Evolutionary conservation across 2,888 invertebrate species (phyloP).

Genomic region (Melangyna quadrimaculata): DNA sequence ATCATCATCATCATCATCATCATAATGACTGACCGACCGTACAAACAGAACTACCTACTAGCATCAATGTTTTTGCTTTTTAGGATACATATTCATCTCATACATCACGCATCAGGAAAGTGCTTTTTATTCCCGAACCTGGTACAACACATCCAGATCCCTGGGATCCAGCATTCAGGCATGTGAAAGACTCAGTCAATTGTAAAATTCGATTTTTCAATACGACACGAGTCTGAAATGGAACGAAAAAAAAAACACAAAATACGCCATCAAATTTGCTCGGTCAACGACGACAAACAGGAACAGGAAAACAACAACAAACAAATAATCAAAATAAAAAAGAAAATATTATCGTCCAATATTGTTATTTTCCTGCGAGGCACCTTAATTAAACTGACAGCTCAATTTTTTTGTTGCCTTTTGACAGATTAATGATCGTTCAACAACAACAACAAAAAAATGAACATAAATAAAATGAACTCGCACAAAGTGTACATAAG

Average conservation of each 20-base stretch:
- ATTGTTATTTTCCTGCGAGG: conserved; percentile 22
- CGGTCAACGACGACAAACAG: background rate
- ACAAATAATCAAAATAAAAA: background rate
- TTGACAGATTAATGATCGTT: conserved; percentile 38
- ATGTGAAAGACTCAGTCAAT: conserved; percentile 49
- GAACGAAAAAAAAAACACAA: background rate
- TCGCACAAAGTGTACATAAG: background rate
- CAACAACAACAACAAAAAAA: background rate
- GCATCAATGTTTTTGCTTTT: background rate
- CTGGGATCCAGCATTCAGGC: background rate
- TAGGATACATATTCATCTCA: background rate
- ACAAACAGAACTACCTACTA: conserved; percentile 1
- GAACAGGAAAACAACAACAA: conserved; percentile 9
- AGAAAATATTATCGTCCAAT: conserved; percentile 4
- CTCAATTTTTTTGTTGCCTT: conserved; percentile 44
- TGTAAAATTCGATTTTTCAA: conserved; percentile 61
- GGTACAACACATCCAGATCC: background rate
- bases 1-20: background rate
- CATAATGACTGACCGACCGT: background rate
- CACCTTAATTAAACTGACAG: conserved; percentile 64
- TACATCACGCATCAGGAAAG: conserved; percentile 25
- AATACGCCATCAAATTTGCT: conserved; percentile 6
- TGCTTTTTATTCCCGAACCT: background rate
- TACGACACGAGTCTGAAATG: conserved; percentile 11
- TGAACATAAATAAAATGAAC: conserved; percentile 4